phyloP scores from a whole-genome alignment of 2,888 invertebrate genomes.

The Deilephila elpenor region DNA sequence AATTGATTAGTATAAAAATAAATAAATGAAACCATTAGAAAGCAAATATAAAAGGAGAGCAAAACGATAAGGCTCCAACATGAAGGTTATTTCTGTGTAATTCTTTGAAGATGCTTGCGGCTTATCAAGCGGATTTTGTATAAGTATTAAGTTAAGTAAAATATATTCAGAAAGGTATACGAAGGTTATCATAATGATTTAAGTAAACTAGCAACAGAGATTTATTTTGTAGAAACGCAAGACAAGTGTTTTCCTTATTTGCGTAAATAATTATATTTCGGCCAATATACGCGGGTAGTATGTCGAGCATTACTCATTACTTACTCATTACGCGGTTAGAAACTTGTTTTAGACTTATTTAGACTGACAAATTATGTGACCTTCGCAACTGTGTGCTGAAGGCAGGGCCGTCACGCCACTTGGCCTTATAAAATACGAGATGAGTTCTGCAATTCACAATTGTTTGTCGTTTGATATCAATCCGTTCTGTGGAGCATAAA shows the following conservation, averaged over 20 bases:
- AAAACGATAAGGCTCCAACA: too few relatives aligned
- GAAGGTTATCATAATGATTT: background rate
- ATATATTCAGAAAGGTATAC: background rate
- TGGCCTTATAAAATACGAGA: slow-evolving; percentile 19
- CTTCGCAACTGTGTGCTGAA: slow-evolving; percentile 17
- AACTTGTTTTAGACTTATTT: slow-evolving; percentile 20
- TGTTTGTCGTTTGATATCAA: slow-evolving; percentile 23
- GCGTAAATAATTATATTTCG: background rate
- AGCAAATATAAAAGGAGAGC: too few relatives aligned
- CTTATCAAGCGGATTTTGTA: too few relatives aligned
- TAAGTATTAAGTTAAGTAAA: background rate
- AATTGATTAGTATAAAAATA: background rate
- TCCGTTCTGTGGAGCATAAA: slow-evolving; percentile 41
- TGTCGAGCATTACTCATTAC: background rate
- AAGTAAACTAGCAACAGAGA: background rate
- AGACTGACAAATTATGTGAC: slow-evolving; percentile 14
- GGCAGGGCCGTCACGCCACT: slow-evolving; percentile 25
- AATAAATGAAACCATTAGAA: too few relatives aligned
- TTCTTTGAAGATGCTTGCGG: too few relatives aligned
- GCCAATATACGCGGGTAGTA: background rate
- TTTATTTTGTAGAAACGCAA: too few relatives aligned
- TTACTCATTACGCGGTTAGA: background rate
- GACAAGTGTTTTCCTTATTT: background rate
- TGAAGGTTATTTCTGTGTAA: too few relatives aligned
- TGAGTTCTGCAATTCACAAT: slow-evolving; percentile 19